phyloP scores from a whole-genome alignment of 2,113 vertebrate species.

The Anser cygnoides region DNA sequence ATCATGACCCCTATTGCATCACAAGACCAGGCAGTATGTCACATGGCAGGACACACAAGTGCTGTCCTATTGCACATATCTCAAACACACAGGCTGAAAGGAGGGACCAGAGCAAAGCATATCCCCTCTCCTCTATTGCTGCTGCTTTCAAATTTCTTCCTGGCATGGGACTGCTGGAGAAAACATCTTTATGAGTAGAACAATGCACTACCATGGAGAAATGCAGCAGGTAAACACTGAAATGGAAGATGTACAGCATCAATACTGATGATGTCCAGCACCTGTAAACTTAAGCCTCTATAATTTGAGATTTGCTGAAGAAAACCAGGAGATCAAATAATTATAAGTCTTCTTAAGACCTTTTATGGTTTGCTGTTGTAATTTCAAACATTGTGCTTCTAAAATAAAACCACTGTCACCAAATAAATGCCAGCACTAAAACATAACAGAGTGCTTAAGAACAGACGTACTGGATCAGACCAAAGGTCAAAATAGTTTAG shows the following conservation, averaged over 20 bases:
- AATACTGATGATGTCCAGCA: neutral
- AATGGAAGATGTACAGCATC: neutral
- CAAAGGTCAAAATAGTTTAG: neutral
- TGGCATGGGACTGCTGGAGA: neutral
- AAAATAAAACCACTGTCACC: neutral
- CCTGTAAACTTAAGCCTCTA: neutral
- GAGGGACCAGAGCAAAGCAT: neutral
- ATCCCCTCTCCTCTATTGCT: neutral
- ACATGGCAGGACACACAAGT: rapidly evolving
- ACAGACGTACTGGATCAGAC: neutral
- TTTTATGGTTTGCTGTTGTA: neutral
- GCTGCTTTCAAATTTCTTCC: neutral
- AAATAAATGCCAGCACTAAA: neutral
- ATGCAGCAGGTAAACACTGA: neutral
- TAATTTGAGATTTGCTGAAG: neutral
- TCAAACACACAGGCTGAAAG: neutral
- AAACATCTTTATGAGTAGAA: neutral
- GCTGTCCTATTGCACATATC: rapidly evolving
- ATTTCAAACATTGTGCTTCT: neutral
- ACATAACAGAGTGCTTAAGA: neutral
- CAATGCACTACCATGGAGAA: neutral
- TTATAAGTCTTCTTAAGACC: neutral
- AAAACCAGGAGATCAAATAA: neutral
- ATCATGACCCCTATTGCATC: neutral
- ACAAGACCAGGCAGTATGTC: neutral